Base-by-base conservation (phyloP, 2,888 invertebrate genomes). In the Meteorus cinctellus region DNA sequence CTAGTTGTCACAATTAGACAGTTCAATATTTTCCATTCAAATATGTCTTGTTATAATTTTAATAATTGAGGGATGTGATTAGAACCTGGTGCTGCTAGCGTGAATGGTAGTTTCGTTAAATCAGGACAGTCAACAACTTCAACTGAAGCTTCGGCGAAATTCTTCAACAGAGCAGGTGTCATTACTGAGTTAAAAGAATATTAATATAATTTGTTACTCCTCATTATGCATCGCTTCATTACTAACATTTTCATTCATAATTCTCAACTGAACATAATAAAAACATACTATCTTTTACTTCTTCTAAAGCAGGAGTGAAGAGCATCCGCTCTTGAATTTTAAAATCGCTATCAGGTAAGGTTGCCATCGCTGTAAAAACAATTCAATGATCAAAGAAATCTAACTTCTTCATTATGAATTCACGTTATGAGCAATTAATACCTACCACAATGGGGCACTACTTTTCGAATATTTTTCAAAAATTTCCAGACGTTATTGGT, bases 121-220 rank as follows among this genome's bases (percentile, higher is more conserved):
- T 98, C 95, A 0, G 98, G 98, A 86, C 97, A 95, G 48, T 95
- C 94, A 14, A 94, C 94, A n/a, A 96, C 93, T 65, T 93, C 92
- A 2, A 96, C 96, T 45, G 88, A 87, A 36, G 94, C 95, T 72
- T 93, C 90, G 77, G 91, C 91, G 90, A 97, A 98, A 82, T 95
- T 95, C 66, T 90, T 90, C 36, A 87, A 89, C 76, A 98, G 90
- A 0, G 94, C 95, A 78, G 91, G 91, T 72, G 92, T 91, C 78
- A 98, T 89, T 76, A 96, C 97, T 97, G 90, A 71, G 78, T 78
- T 31, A 34, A 60, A 60, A 70, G 12, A 70, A 41, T 48, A 48
- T 41, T 12, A 12, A 41, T 8, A 12, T 41, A 2, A 41, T 41
- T 41, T 41, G 0, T 41, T 41, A 41, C 6, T 41, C 2, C 12